These are phyloP conservation scores for Pituophis catenifer DNA, from an alignment of 2,113 vertebrate genomes.

Conservation along the genomic window DNA sequence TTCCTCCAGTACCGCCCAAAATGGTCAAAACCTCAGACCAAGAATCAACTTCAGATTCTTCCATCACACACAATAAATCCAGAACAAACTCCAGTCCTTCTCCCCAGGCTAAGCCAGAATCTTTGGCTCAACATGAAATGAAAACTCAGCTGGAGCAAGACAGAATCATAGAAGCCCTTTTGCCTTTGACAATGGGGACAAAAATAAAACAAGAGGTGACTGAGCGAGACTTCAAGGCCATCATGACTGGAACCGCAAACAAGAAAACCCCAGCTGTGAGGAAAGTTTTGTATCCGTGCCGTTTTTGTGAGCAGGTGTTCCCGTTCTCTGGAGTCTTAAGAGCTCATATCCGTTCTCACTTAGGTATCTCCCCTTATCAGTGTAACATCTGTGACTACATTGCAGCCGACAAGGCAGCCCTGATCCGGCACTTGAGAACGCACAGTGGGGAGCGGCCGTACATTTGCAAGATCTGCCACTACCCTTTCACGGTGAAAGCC, in stretches of 20 bases:
- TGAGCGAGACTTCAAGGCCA: slow-evolving; percentile 78
- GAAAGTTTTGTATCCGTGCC: slow-evolving; percentile 87
- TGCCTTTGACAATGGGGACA: slow-evolving; percentile 75
- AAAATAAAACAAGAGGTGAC: slow-evolving; percentile 84
- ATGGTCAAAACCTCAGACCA: slow-evolving; percentile 72
- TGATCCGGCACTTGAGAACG: slow-evolving; percentile 92
- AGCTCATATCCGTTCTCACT: slow-evolving; percentile 91
- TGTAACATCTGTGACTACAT: slow-evolving; percentile 97
- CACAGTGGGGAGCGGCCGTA: slow-evolving; percentile 97
- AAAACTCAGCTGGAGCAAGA: slow-evolving; percentile 80
- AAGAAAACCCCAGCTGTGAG: slow-evolving; percentile 73
- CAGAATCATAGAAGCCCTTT: slow-evolving; percentile 76
- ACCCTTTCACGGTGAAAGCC: slow-evolving; percentile 97
- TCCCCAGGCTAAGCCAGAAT: slow-evolving; percentile 61
- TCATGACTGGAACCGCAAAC: slow-evolving; percentile 66
- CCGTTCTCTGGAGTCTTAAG: slow-evolving; percentile 87
- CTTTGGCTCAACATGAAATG: slow-evolving; percentile 68
- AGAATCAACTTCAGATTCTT: slow-evolving; percentile 70
- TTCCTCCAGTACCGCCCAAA: slow-evolving; percentile 80
- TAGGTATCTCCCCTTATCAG: slow-evolving; percentile 91
- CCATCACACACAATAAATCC: slow-evolving; percentile 62
- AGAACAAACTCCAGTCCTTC: slow-evolving; percentile 64
- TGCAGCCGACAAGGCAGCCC: slow-evolving; percentile 91
- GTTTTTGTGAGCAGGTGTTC: slow-evolving; percentile 93
- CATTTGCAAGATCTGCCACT: slow-evolving; percentile 96